Percentiles rank a stretch among this genome's conserved stretches.
These are phyloP conservation scores for Lycorma delicatula DNA, from an alignment of 1,140 invertebrate species.

Conservation along the genomic window DNA sequence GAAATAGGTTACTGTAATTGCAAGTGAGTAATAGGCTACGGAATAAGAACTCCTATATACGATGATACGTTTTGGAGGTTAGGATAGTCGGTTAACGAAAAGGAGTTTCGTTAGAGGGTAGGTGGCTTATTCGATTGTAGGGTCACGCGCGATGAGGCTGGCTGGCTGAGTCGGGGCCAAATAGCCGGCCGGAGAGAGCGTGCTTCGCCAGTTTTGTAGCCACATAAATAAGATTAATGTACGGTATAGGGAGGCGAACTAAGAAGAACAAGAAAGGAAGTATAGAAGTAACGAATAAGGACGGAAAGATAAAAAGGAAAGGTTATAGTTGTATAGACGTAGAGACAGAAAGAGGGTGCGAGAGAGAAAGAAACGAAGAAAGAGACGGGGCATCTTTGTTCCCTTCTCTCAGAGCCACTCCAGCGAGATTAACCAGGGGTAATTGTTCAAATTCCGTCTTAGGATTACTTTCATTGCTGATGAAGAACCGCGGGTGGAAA, in stretches of 20 bases:
- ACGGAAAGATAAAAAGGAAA: constrained; percentile 8
- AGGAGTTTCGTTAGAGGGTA: no score
- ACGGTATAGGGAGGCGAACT: constrained; percentile 22
- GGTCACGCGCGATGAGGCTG: not conserved
- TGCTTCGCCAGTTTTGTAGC: constrained; percentile 33
- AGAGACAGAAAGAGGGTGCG: no score
- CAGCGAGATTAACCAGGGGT: constrained; percentile 2
- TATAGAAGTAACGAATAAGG: constrained; percentile 5
- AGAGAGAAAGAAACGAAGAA: no score
- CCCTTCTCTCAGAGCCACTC: not conserved
- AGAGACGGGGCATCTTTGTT: no score
- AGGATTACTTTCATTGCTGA: constrained; percentile 7
- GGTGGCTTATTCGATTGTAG: not conserved
- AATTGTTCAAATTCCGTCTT: constrained; percentile 10
- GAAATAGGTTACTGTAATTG: no score
- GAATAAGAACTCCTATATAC: no score
- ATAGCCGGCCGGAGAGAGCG: constrained; percentile 1
- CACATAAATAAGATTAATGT: constrained; percentile 39
- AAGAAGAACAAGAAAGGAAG: constrained; percentile 23
- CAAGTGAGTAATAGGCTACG: no score
- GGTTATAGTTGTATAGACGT: constrained; percentile 8
- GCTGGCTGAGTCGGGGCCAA: constrained; percentile 1
- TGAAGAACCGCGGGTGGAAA: constrained; percentile 1
- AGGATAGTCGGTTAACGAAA: no score
- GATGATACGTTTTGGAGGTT: no score